Evolutionary conservation across 1,140 invertebrate genomes (phyloP).

Genomic region (Nasonia longicornis): DNA sequence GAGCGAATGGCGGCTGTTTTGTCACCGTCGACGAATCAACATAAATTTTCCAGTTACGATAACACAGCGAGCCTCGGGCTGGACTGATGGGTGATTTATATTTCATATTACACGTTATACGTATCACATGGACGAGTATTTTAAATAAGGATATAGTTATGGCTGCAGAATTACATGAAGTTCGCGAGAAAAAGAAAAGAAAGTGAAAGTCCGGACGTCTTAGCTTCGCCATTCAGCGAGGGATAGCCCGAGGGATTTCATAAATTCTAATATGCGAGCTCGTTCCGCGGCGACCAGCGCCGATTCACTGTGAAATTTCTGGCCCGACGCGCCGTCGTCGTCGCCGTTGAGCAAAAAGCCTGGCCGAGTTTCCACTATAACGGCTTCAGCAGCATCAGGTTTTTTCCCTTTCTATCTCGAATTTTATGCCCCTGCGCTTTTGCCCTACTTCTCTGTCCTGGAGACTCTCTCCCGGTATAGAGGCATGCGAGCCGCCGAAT

Average conservation of each 20-base stretch:
- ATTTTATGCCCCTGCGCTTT: background rate
- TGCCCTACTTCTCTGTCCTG: background rate
- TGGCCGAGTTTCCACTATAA: background rate
- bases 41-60: background rate
- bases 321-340: background rate
- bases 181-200: background rate
- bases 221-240: background rate
- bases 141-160: too few relatives aligned
- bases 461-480: background rate
- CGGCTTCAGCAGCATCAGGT: background rate
- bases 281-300: background rate
- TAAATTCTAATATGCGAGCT: background rate
- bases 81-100: background rate
- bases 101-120: too few relatives aligned
- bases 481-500: background rate
- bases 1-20: background rate
- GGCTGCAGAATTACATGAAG: background rate
- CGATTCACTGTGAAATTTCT: background rate
- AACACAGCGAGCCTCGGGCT: background rate
- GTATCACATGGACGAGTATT: too few relatives aligned
- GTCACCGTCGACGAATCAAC: background rate
- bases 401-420: slow-evolving; percentile 1
- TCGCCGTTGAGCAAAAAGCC: background rate
- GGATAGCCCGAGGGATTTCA: background rate
- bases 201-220: background rate